Evolutionary conservation across 2,797 vertebrate species (phyloP).

Genomic region (Pteropus rufus): DNA sequence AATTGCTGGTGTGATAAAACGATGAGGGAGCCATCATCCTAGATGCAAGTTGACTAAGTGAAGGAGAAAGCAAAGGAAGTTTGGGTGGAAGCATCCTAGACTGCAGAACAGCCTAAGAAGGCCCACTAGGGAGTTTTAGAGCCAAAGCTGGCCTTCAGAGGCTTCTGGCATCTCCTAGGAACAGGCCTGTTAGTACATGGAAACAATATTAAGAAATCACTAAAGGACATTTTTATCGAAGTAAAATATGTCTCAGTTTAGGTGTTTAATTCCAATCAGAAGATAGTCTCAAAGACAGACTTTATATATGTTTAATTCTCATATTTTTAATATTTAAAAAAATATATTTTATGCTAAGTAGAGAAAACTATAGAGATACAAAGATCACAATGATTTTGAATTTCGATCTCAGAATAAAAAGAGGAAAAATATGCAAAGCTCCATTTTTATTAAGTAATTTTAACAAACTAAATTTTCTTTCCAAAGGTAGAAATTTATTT

Average conservation of each 20-base stretch:
- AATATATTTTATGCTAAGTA: neutral
- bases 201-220: neutral
- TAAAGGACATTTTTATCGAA: neutral
- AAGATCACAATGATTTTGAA: neutral
- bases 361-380: neutral
- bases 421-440: neutral
- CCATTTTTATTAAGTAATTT: neutral
- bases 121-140: neutral
- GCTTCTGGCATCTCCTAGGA: neutral
- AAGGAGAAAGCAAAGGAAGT: neutral
- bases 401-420: neutral
- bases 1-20: neutral
- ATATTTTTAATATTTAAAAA: neutral
- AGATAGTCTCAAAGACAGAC: neutral
- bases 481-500: neutral
- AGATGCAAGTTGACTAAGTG: neutral
- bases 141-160: neutral
- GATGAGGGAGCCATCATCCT: neutral
- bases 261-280: neutral
- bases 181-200: neutral
- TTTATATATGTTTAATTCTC: neutral
- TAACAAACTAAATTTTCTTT: neutral
- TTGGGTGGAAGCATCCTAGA: neutral
- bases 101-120: neutral
- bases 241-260: neutral